Base-by-base conservation (phyloP, 2,113 vertebrate species). In the Neomonachus schauinslandi region DNA sequence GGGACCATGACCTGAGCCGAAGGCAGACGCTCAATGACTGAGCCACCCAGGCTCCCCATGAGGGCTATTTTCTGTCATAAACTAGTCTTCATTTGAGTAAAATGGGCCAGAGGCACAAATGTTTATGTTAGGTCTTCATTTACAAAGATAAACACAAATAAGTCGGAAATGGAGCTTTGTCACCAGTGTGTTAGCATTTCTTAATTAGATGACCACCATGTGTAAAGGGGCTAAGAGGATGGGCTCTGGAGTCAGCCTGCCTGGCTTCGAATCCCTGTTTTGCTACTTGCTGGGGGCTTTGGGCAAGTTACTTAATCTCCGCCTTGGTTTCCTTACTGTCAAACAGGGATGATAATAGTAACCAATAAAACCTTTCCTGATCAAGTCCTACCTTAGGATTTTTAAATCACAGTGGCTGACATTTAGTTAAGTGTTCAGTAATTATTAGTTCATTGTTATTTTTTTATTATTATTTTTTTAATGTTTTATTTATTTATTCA, bases 1-100 rank as follows among this genome's bases (percentile, higher is more conserved):
- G 42, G 42, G 42, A 46, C 1, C 42, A 46, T 46, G 42, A 46
- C 42, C 42, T 46, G 42, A 46, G 42, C 42, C 7, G 6, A 46
- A 46, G 42, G 42, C 42, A 46, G 42, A 46, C 42, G 42, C 6
- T 7, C 42, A 46, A 46, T 46, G 42, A 46, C 42, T 46, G 42
- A 46, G 42, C 42, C 42, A 46, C 42, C 42, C 42, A 46, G 42
- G 42, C 7, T 6, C 42, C 42, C 42, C 42, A 19, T 46, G 57
- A 89, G 89, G 28, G 28, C n/a, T 83, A 21, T 89, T 86, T 97
- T 91, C 69, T 83, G 83, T 55, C 39, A 79, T 84, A 89, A 96
- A 76, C 36, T n/a, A 89, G 53, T 39, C 57, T 85, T 94, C 63
- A 77, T 80, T 89, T 42, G 51, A 85, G 36, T 84, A 86, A 94